These are phyloP conservation scores for Calameuta pallipes DNA, from an alignment of 2,888 invertebrate genomes.

Conservation along the genomic window DNA sequence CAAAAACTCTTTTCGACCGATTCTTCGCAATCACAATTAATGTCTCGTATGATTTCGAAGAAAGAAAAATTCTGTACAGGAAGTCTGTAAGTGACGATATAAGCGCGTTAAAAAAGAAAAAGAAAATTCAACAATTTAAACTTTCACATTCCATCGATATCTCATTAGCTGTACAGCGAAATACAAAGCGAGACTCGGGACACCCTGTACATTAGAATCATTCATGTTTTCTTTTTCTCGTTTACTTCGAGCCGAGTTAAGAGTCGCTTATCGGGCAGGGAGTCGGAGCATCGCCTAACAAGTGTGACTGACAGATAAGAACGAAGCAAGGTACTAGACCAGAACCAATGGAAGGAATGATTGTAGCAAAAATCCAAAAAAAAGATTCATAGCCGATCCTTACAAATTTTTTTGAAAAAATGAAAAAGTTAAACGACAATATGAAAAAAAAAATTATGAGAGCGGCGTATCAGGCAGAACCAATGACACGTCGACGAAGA, in stretches of 20 bases:
- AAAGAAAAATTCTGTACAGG: neutral
- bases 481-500: conserved; percentile 33
- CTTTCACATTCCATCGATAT: neutral
- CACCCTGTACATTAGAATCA: neutral
- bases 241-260: neutral
- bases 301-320: neutral
- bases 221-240: neutral
- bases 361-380: neutral
- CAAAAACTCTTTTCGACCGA: neutral
- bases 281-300: neutral
- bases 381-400: neutral
- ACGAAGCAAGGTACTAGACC: neutral
- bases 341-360: neutral
- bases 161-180: neutral
- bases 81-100: neutral
- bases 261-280: neutral
- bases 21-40: neutral
- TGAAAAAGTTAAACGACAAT: conserved; percentile 4
- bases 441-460: conserved; percentile 48
- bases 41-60: neutral
- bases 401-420: neutral
- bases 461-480: conserved; percentile 60
- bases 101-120: too few relatives aligned
- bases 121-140: neutral
- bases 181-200: neutral